Evolutionary conservation across 2,113 vertebrate species (phyloP).

Genomic region (Okapia johnstoni): DNA sequence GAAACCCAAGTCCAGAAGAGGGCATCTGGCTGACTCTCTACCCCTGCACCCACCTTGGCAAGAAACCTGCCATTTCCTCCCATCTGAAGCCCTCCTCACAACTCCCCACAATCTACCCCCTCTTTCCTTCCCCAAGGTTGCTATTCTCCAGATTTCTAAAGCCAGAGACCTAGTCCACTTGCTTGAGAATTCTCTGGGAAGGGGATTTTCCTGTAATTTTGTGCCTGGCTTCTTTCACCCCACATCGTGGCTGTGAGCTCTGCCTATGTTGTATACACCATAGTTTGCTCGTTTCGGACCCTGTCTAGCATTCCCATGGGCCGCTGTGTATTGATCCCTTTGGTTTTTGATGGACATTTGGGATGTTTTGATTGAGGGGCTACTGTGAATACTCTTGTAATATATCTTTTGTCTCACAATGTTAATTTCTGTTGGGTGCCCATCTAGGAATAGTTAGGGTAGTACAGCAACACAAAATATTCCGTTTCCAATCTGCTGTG

Average conservation of each 20-base stretch:
- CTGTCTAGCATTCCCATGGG: not conserved
- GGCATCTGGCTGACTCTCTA: too few species aligned
- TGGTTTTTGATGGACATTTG: too few species aligned
- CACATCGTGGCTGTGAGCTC: accelerated
- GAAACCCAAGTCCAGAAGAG: not conserved
- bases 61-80: not conserved
- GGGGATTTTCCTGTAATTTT: too few species aligned
- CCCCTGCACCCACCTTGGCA: accelerated
- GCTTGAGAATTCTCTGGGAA: not conserved
- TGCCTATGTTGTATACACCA: too few species aligned
- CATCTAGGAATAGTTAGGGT: not conserved
- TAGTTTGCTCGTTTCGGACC: not conserved
- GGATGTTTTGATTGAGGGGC: not conserved
- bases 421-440: not conserved
- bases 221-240: not conserved
- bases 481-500: not conserved
- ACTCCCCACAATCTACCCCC: accelerated
- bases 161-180: not conserved
- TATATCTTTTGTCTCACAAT: not conserved
- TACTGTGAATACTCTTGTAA: not conserved
- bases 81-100: not conserved
- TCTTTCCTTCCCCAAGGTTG: not conserved
- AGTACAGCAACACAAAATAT: too few species aligned
- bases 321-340: not conserved
- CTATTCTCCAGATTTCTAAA: not conserved